Evolutionary conservation across 2,113 vertebrate species (phyloP).

Genomic region (Oceanites oceanicus): DNA sequence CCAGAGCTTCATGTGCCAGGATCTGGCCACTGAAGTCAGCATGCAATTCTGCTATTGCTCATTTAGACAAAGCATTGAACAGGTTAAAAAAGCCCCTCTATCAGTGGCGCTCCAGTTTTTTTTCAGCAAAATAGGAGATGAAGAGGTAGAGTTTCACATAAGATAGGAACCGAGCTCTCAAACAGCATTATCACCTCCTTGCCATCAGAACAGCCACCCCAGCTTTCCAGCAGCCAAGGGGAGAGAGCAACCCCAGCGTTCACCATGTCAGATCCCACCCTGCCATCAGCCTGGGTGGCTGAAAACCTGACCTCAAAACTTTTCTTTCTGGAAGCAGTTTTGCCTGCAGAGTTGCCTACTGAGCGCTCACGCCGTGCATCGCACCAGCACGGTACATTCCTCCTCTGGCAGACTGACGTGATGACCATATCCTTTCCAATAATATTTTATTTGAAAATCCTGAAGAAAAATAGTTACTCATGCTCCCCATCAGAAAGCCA

Average conservation of each 20-base stretch:
- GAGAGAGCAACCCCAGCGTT: background rate
- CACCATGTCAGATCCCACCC: background rate
- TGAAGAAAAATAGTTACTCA: slow-evolving; percentile 48
- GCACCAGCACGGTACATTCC: background rate
- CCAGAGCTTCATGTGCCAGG: rapidly evolving
- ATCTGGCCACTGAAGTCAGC: background rate
- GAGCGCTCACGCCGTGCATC: background rate
- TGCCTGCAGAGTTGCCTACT: background rate
- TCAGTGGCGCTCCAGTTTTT: background rate
- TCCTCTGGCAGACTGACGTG: background rate
- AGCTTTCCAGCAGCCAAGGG: background rate
- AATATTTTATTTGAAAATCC: slow-evolving; percentile 30
- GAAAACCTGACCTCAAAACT: background rate
- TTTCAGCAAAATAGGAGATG: background rate
- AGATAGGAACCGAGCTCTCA: background rate
- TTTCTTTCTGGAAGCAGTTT: background rate
- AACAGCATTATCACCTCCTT: background rate
- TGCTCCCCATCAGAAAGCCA: slow-evolving; percentile 41
- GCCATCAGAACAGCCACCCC: background rate
- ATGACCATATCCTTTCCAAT: background rate
- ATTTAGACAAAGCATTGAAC: background rate
- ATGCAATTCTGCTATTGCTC: background rate
- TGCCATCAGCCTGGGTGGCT: background rate
- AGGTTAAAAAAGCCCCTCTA: background rate
- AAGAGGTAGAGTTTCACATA: background rate